Evolutionary conservation across 53 echinoderm and acorn worm species (phyloP).

Genomic region (Holothuria scabra): DNA sequence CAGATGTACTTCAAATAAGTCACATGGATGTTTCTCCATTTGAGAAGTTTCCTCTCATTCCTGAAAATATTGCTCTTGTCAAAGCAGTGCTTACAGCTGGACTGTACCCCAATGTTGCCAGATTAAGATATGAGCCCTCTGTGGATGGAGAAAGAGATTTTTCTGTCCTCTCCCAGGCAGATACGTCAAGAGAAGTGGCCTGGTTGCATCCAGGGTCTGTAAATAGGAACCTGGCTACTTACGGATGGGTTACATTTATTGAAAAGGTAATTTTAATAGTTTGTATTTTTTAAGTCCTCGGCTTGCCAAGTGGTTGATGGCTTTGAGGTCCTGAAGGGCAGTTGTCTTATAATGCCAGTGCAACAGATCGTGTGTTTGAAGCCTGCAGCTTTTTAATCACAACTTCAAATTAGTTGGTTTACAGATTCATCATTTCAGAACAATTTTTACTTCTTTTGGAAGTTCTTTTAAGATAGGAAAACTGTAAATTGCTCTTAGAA

Average conservation of each 20-base stretch:
- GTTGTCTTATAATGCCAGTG: too few relatives aligned
- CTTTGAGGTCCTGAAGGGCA: too few relatives aligned
- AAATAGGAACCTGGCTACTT: constrained; percentile 64
- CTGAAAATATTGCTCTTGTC: constrained; percentile 69
- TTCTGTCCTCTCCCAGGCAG: constrained; percentile 65
- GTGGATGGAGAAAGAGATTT: constrained; percentile 62
- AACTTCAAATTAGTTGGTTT: too few relatives aligned
- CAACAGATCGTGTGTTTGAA: too few relatives aligned
- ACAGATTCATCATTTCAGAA: too few relatives aligned
- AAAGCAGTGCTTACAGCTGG: constrained; percentile 91
- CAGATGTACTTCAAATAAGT: constrained; percentile 86
- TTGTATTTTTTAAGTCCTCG: too few relatives aligned
- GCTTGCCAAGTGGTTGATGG: too few relatives aligned
- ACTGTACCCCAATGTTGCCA: constrained; percentile 89
- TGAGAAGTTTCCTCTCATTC: constrained; percentile 72
- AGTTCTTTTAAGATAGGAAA: too few relatives aligned
- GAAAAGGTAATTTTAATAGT: constrained; percentile 64
- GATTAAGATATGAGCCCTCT: constrained; percentile 65
- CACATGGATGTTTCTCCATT: constrained; percentile 56
- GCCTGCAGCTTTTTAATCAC: too few relatives aligned
- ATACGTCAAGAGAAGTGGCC: constrained; percentile 80
- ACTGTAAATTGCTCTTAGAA: too few relatives aligned
- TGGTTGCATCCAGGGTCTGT: constrained; percentile 86
- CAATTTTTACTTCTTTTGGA: too few relatives aligned
- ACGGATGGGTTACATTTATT: constrained; percentile 86